Conservation (phyloP, 2,888 invertebrate genomes). For the Loripinus fragilis region DNA sequence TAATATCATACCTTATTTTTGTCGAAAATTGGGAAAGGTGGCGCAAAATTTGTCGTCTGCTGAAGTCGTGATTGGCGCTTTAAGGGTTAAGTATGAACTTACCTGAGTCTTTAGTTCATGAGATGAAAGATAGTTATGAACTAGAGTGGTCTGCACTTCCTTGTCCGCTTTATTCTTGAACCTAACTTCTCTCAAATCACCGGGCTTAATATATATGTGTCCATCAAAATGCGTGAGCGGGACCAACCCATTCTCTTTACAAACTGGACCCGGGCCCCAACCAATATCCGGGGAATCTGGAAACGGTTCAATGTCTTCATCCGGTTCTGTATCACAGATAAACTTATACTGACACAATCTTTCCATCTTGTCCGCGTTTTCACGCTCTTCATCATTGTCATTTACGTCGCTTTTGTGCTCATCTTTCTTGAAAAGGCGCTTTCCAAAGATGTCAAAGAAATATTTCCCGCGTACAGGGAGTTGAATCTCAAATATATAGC, state of each 20-base stretch:
- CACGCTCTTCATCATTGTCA: not conserved
- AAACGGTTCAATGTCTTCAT: slow-evolving; percentile 50
- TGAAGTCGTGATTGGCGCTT: too few relatives aligned
- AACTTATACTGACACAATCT: slow-evolving; percentile 57
- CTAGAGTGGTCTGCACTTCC: slow-evolving; percentile 56
- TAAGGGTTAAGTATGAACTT: too few relatives aligned
- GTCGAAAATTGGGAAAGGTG: too few relatives aligned
- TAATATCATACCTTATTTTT: too few relatives aligned
- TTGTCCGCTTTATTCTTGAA: slow-evolving; percentile 54
- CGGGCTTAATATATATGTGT: slow-evolving; percentile 57
- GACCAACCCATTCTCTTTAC: slow-evolving; percentile 49
- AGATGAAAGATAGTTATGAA: slow-evolving; percentile 48
- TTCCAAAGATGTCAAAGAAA: slow-evolving; percentile 50
- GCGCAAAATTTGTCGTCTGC: too few relatives aligned
- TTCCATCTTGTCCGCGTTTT: slow-evolving; percentile 9
- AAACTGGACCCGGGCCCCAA: slow-evolving; percentile 66
- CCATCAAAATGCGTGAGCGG: slow-evolving; percentile 59
- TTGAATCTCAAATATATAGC: slow-evolving; percentile 53
- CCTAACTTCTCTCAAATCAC: slow-evolving; percentile 48
- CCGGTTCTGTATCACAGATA: slow-evolving; percentile 46
- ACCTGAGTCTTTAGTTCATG: slow-evolving; percentile 58
- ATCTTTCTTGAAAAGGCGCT: not conserved
- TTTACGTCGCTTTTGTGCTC: not conserved
- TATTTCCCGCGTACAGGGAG: slow-evolving; percentile 63
- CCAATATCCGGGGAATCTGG: slow-evolving; percentile 60